These are phyloP conservation scores for Sebastes minor DNA, from an alignment of 2,797 vertebrate genomes.

Conservation along the genomic window DNA sequence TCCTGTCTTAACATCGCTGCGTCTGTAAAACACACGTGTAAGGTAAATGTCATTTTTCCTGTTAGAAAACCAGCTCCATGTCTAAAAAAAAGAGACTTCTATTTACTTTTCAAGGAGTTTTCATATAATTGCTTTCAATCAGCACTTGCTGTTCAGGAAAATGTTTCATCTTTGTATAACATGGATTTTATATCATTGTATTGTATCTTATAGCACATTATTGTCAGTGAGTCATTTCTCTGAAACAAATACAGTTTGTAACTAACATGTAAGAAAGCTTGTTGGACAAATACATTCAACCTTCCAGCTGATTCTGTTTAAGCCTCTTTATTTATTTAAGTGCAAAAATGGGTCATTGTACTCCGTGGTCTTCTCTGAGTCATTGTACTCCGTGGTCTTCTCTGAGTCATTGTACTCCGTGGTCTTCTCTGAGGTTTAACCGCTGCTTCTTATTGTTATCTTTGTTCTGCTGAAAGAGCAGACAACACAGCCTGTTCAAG, in stretches of 20 bases:
- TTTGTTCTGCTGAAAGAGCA: not conserved
- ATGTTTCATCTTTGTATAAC: not conserved
- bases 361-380: not conserved
- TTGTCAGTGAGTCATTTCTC: not conserved
- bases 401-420: not conserved
- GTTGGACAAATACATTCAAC: not conserved
- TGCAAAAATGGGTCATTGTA: not conserved
- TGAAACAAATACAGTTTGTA: not conserved
- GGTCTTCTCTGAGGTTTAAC: not conserved
- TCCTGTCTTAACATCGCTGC: not conserved
- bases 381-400: not conserved
- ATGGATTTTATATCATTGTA: not conserved
- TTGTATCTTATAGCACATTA: not conserved
- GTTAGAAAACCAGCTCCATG: not conserved
- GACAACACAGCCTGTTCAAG: not conserved
- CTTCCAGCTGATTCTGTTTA: not conserved
- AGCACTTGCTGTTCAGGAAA: not conserved
- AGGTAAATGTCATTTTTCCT: not conserved
- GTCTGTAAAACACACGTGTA: not conserved
- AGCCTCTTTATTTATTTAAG: not conserved
- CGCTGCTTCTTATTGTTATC: not conserved
- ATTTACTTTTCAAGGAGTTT: not conserved
- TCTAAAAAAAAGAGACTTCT: not conserved
- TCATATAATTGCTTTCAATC: not conserved
- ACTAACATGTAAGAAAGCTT: not conserved